Percentiles rank a stretch among this genome's conserved stretches.
These are phyloP conservation scores for Platyura marginata DNA, from an alignment of 1,140 invertebrate genomes.

Conservation along the genomic window DNA sequence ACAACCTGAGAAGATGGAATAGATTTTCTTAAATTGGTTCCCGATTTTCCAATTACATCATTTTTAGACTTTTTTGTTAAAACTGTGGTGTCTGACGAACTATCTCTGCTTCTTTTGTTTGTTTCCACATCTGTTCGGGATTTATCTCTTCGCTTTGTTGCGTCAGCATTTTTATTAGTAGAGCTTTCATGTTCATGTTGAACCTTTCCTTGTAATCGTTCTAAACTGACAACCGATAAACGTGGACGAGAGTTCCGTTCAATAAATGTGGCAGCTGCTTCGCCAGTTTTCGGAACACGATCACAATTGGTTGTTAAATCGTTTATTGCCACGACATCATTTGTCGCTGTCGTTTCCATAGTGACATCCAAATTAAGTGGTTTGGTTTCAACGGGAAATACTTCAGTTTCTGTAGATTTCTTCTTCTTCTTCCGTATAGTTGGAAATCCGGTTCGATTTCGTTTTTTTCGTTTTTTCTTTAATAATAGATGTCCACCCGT, in stretches of 20 bases:
- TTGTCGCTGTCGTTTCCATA: constrained; percentile 5
- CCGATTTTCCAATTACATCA: background rate
- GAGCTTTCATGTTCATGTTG: constrained; percentile 13
- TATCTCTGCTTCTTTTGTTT: constrained; percentile 16
- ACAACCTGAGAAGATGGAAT: too few species aligned
- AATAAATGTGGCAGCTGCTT: constrained; percentile 39
- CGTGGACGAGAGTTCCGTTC: constrained; percentile 31
- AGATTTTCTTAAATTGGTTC: background rate
- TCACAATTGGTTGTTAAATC: constrained; percentile 31
- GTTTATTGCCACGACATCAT: constrained; percentile 17
- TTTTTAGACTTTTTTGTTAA: background rate
- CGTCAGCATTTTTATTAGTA: constrained; percentile 10
- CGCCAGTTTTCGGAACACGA: constrained; percentile 40
- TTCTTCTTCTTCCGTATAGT: constrained; percentile 70
- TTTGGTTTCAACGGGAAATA: constrained; percentile 14
- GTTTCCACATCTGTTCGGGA: constrained; percentile 18
- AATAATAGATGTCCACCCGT: constrained; percentile 30
- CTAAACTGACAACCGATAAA: constrained; percentile 33
- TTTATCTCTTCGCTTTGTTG: constrained; percentile 1
- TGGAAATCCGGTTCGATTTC: constrained; percentile 74
- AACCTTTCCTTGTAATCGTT: constrained; percentile 31
- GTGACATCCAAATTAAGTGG: constrained; percentile 20
- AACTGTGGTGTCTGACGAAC: background rate
- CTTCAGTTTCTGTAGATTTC: constrained; percentile 24
- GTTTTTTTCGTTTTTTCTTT: constrained; percentile 53